Evolutionary conservation across 2,113 vertebrate genomes (phyloP), one percentile per base, ranked within the genome.

Genomic region (Nothobranchius kuhntae): DNA sequence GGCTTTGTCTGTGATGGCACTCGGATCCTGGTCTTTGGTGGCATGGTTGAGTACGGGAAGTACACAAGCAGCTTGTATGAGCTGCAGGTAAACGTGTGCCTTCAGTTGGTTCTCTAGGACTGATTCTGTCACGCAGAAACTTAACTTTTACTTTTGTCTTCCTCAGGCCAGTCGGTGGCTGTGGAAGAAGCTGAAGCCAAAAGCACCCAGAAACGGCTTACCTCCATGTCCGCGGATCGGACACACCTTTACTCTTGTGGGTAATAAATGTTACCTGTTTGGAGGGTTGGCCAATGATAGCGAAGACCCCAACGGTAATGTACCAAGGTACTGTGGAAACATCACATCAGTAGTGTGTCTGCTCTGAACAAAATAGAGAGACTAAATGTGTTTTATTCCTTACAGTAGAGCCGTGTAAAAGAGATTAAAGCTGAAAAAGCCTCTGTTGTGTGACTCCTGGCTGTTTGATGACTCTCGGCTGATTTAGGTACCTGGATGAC

Each of bases 1-100:
- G 98, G 98, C 79, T 96, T 99, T 76, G 95, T 95, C 77, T 99
- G 96, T 66, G 98, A 99, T 74, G 96, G 96, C 12, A 96, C 95
- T 58, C 93, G 98, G 64, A 94, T 99, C 69, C 83, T 99, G 75
- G 95, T 98, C 21, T 98, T 98, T 79, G 98, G 98, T 44, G 98
- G 98, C 72, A 99, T 99, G 98, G 93, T 99, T 80, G 98, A 99
- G 89, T 99, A 94, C 79, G 98, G 98, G 71, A 96, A 97, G 91
- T 99, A 99, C 84, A 96, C 94, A 69, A 99, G 94, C 89, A 95
- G 92, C 64, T 84, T 99, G 7, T 99, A 98, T 87, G 98, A 99
- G 80, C 91, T 99, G 53, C 98, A 99, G 95, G 98, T 98, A 93
- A 92, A 81, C 4, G 13, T 12, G 44, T 45, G 44, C 2, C 44